phyloP scores from a whole-genome alignment of 2,888 invertebrate species.

The Stratiomys singularior region DNA sequence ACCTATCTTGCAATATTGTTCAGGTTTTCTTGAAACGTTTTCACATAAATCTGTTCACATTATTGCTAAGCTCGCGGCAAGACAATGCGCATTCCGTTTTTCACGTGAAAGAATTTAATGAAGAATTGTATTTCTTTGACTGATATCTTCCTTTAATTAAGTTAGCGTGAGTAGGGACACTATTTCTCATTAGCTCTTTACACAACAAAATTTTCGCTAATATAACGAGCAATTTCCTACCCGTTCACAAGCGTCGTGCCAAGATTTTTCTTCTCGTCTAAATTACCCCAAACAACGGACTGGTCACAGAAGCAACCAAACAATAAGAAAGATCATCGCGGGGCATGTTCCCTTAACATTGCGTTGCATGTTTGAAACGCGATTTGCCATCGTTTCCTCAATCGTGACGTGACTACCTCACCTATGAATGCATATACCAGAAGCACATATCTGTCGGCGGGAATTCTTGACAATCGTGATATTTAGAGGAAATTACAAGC shows the following conservation, averaged over 20 bases:
- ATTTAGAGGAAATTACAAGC: constrained; percentile 17
- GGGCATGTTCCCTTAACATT: constrained; percentile 17
- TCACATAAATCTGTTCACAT: background rate
- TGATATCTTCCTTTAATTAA: constrained; percentile 35
- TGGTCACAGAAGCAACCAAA: background rate
- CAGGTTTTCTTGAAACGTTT: background rate
- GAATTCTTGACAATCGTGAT: constrained; percentile 6
- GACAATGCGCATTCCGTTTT: background rate
- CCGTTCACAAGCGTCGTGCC: background rate
- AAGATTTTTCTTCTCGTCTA: background rate
- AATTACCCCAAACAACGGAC: background rate
- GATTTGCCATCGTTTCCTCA: constrained; percentile 47
- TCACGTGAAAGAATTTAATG: background rate
- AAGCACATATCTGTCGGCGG: constrained; percentile 21
- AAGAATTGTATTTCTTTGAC: constrained; percentile 1
- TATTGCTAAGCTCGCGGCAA: background rate
- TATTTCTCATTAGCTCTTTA: background rate
- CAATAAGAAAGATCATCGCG: background rate
- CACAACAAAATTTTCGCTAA: constrained; percentile 33
- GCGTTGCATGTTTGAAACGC: constrained; percentile 48
- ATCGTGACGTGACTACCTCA: background rate
- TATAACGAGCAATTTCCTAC: constrained; percentile 26
- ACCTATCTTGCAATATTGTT: background rate
- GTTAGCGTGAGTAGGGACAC: constrained; percentile 30
- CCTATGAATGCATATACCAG: constrained; percentile 24